Conservation (phyloP, 2,797 vertebrate genomes). For the Crenuchus spilurus region DNA sequence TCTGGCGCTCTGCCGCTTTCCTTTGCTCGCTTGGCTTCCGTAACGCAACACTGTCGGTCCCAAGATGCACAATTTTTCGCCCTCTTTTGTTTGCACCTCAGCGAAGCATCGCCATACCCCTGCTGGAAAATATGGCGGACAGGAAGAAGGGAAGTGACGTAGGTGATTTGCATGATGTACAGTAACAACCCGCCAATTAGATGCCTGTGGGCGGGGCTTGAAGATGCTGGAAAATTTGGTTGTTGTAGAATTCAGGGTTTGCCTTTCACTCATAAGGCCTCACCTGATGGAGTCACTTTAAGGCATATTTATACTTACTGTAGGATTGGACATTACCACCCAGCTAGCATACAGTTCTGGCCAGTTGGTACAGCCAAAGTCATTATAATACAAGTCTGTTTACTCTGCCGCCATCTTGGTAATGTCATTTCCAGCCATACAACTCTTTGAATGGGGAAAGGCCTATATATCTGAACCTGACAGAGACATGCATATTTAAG, state of each 20-base stretch:
- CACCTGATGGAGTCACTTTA: too few relatives aligned
- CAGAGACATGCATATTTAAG: too few relatives aligned
- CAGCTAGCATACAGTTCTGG: too few relatives aligned
- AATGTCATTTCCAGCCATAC: too few relatives aligned
- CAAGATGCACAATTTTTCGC: not conserved
- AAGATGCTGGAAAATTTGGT: conserved; percentile 33
- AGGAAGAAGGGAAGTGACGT: conserved; percentile 70
- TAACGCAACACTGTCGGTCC: not conserved
- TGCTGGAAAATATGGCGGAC: conserved; percentile 65
- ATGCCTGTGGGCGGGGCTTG: conserved; percentile 36
- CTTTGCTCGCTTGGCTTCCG: not conserved
- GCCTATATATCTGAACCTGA: too few relatives aligned
- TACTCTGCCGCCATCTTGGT: too few relatives aligned
- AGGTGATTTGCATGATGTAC: conserved; percentile 50
- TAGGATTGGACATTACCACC: too few relatives aligned
- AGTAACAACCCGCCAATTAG: conserved; percentile 52
- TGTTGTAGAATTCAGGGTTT: not conserved
- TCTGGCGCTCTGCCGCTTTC: conserved; percentile 1
- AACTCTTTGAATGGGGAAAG: too few relatives aligned
- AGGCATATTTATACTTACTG: too few relatives aligned
- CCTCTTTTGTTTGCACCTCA: conserved; percentile 50
- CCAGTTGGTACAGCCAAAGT: too few relatives aligned
- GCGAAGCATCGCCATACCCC: conserved; percentile 53
- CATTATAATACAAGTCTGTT: too few relatives aligned
- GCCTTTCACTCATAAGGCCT: conserved; percentile 5